Evolutionary conservation across 2,797 vertebrate genomes (phyloP).

Genomic region (Molothrus aeneus): DNA sequence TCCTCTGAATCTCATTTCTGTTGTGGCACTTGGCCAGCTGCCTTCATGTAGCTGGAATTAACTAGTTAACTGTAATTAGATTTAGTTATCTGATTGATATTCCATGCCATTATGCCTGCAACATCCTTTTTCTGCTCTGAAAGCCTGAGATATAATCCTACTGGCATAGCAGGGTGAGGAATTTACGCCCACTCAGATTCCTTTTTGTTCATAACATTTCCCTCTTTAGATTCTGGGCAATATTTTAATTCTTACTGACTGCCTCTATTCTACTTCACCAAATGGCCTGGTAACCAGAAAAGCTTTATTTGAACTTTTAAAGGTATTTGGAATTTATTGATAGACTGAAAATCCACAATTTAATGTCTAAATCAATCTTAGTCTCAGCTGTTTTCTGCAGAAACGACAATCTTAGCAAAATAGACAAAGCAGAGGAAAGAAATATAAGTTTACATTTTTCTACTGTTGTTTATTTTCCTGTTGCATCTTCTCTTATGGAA

Average conservation of each 20-base stretch:
- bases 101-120: conserved; percentile 2
- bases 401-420: neutral
- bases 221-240: neutral
- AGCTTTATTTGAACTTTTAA: neutral
- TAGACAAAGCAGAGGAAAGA: neutral
- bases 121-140: conserved; percentile 55
- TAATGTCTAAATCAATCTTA: neutral
- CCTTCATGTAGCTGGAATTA: neutral
- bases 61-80: conserved; percentile 14
- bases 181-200: conserved; percentile 26
- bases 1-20: neutral
- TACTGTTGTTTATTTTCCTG: neutral
- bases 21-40: neutral
- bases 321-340: neutral
- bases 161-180: neutral
- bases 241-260: neutral
- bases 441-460: neutral
- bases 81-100: conserved; percentile 45
- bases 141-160: conserved; percentile 8
- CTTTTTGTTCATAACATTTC: neutral
- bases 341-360: neutral
- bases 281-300: neutral
- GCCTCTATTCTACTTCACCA: neutral
- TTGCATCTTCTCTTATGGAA: neutral
- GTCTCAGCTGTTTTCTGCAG: neutral